Percentiles rank a stretch among this genome's conserved stretches.
Conservation (phyloP, 2,797 vertebrate genomes). For the Synaphobranchus kaupii region DNA sequence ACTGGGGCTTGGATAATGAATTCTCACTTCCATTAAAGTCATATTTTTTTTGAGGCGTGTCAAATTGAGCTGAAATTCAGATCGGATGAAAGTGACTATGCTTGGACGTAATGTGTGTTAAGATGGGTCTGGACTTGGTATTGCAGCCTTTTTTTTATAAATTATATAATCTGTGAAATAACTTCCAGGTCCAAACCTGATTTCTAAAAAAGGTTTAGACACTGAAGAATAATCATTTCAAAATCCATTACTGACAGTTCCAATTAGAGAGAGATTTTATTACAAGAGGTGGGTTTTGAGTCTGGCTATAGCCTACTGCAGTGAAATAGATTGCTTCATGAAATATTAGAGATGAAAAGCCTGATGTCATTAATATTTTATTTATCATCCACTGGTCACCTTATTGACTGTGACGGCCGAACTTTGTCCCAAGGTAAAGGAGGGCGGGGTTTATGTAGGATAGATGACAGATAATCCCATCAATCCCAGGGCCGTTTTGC, state of each 20-base stretch:
- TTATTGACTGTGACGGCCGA: slow-evolving; percentile 49
- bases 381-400: slow-evolving; percentile 45
- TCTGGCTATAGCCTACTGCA: slow-evolving; percentile 37
- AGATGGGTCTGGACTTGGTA: background rate
- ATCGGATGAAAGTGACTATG: background rate
- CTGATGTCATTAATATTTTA: background rate
- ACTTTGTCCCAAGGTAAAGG: slow-evolving; percentile 53
- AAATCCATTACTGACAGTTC: background rate
- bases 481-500: slow-evolving; percentile 53
- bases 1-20: background rate
- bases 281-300: background rate
- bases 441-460: background rate
- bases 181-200: background rate
- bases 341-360: slow-evolving; percentile 34
- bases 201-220: background rate
- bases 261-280: background rate
- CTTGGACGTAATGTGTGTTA: background rate
- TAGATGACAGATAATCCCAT: slow-evolving; percentile 62
- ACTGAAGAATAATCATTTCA: background rate
- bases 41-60: background rate
- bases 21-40: background rate
- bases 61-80: background rate
- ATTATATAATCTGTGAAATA: background rate
- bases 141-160: background rate
- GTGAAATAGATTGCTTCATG: slow-evolving; percentile 6